Evolutionary conservation across 2,888 invertebrate species (phyloP).

Genomic region (Sinodicranocentrus sp.): DNA sequence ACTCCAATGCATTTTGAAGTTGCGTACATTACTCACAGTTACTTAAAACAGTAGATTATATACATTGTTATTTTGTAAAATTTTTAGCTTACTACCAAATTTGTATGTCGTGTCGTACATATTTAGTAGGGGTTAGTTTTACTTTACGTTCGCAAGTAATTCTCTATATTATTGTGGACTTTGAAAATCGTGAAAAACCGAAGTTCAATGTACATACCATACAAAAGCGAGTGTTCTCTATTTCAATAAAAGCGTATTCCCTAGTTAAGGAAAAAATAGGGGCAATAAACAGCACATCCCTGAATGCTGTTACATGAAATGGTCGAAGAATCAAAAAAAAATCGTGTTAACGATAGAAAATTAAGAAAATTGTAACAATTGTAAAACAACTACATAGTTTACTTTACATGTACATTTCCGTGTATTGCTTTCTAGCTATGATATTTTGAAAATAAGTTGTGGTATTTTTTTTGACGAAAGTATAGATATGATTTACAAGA

Average conservation of each 20-base stretch:
- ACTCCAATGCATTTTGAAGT: neutral
- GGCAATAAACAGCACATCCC: no score
- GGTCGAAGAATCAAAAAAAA: no score
- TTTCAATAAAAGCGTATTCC: neutral
- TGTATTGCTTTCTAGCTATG: no score
- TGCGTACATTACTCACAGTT: neutral
- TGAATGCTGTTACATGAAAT: no score
- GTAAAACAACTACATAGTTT: no score
- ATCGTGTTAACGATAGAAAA: no score
- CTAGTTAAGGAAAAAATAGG: no score
- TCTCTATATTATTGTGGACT: neutral
- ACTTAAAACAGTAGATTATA: constrained; percentile 17
- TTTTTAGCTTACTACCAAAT: neutral
- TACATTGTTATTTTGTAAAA: constrained; percentile 21
- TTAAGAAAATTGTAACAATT: no score
- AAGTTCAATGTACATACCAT: neutral
- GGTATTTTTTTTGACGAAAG: no score
- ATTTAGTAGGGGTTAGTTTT: neutral
- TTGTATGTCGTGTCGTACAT: neutral
- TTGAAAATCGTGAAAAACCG: neutral
- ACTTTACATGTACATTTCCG: no score
- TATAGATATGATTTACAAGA: no score
- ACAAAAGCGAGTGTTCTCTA: neutral
- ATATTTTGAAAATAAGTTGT: no score
- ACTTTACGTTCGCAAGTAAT: neutral